Evolutionary conservation across 2,113 vertebrate species (phyloP).

Genomic region (Scolopax mira): DNA sequence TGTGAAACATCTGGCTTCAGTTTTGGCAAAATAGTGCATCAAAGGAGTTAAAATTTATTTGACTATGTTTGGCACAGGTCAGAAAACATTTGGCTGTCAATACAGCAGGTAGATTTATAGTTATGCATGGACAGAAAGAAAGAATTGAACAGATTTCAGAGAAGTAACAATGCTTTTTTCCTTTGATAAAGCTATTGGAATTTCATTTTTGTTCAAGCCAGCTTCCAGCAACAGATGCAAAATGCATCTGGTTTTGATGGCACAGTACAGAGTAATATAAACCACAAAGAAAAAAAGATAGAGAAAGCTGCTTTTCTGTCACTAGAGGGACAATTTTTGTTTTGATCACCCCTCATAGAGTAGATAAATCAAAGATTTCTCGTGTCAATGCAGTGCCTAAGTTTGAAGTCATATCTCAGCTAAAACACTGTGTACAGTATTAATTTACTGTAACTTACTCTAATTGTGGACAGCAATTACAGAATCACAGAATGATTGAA

Average conservation of each 20-base stretch:
- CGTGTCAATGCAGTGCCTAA: neutral
- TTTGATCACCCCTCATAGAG: neutral
- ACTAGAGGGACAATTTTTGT: neutral
- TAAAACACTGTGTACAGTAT: neutral
- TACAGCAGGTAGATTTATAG: neutral
- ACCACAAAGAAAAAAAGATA: neutral
- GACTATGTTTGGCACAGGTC: conserved; percentile 7
- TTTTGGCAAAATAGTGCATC: conserved; percentile 35
- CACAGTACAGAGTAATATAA: neutral
- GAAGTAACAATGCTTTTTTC: neutral
- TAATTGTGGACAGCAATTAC: neutral
- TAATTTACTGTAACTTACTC: neutral
- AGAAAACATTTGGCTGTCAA: conserved; percentile 32
- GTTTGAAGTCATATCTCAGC: neutral
- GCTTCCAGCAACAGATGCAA: neutral
- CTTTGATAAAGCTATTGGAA: neutral
- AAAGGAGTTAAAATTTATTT: conserved; percentile 57
- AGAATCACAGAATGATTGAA: neutral
- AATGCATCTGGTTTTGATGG: neutral
- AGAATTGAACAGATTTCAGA: neutral
- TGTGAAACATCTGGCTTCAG: conserved; percentile 68
- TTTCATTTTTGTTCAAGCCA: conserved; percentile 1
- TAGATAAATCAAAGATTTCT: neutral
- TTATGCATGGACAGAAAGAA: neutral
- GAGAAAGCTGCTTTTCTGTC: neutral